A percentile compares a stretch with the other conserved stretches of the same genome.
Evolutionary conservation across 2,113 vertebrate species (phyloP).

Genomic region (Copsychus sechellarum): DNA sequence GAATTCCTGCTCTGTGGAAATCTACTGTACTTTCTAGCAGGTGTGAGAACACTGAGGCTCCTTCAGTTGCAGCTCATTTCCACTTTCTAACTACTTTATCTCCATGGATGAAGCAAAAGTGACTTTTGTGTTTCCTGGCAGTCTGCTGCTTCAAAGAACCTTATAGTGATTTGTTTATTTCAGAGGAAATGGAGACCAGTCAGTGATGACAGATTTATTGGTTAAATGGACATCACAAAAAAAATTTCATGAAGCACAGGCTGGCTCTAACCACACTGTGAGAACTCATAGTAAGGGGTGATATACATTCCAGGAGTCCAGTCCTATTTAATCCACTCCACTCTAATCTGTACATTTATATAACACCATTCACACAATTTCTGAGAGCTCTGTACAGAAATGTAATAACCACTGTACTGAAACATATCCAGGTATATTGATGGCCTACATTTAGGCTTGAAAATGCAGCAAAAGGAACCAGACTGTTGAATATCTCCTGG

Average conservation of each 20-base stretch:
- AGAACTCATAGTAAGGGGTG: slow-evolving; percentile 56
- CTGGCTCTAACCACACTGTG: slow-evolving; percentile 64
- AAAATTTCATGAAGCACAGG: slow-evolving; percentile 56
- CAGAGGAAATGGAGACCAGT: slow-evolving; percentile 83
- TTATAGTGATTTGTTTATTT: slow-evolving; percentile 84
- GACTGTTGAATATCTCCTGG: neutral
- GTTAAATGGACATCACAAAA: slow-evolving; percentile 80
- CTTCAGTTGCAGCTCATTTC: slow-evolving; percentile 74
- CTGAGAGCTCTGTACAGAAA: slow-evolving; percentile 22
- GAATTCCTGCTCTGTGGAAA: slow-evolving; percentile 66
- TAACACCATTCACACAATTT: slow-evolving; percentile 32
- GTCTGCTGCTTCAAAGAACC: slow-evolving; percentile 77
- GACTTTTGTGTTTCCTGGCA: slow-evolving; percentile 80
- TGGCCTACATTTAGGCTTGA: neutral
- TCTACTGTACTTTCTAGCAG: slow-evolving; percentile 70
- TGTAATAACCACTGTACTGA: slow-evolving; percentile 1
- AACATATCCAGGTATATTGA: slow-evolving; percentile 1
- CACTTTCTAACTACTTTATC: slow-evolving; percentile 79
- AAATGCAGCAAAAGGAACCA: neutral
- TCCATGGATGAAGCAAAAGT: slow-evolving; percentile 77
- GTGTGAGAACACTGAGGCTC: slow-evolving; percentile 70
- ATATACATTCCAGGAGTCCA: slow-evolving; percentile 66
- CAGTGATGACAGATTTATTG: slow-evolving; percentile 86
- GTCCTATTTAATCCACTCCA: slow-evolving; percentile 35
- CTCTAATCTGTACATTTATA: slow-evolving; percentile 54